phyloP scores from a whole-genome alignment of 2,113 vertebrate species.

The Mustelus asterias region DNA sequence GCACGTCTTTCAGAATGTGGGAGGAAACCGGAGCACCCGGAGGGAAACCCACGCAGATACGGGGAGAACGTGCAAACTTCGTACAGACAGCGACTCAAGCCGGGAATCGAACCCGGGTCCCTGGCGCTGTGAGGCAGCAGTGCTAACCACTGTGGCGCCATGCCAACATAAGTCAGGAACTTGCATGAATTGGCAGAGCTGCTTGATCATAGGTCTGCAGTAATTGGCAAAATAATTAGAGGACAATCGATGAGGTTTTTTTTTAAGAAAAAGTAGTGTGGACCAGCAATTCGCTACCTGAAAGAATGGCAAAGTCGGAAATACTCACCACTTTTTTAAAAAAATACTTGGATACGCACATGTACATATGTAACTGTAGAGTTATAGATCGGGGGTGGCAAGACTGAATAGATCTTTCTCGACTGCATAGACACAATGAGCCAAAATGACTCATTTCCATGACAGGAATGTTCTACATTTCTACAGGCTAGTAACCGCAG shows the following conservation, averaged over 20 bases:
- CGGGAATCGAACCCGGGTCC: too few species aligned
- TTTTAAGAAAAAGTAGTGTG: not conserved
- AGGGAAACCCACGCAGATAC: too few species aligned
- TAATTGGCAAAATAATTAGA: not conserved
- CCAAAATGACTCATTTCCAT: not conserved
- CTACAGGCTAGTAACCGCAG: not conserved
- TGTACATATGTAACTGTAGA: not conserved
- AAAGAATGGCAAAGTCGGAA: not conserved
- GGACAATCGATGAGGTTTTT: not conserved
- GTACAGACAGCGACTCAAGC: too few species aligned
- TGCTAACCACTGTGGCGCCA: too few species aligned
- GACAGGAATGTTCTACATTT: not conserved
- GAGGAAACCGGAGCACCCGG: too few species aligned
- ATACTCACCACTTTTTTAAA: not conserved
- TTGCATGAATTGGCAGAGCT: too few species aligned
- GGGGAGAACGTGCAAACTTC: too few species aligned
- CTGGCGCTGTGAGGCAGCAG: too few species aligned
- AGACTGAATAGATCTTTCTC: not conserved
- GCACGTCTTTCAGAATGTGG: too few species aligned
- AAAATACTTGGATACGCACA: not conserved
- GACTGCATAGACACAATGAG: not conserved
- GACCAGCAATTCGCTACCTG: too few species aligned
- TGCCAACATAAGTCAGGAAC: too few species aligned
- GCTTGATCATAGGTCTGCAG: not conserved
- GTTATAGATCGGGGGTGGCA: not conserved